Conservation (phyloP, 92 coral and sea anemone genomes). For the Desmophyllum pertusum region DNA sequence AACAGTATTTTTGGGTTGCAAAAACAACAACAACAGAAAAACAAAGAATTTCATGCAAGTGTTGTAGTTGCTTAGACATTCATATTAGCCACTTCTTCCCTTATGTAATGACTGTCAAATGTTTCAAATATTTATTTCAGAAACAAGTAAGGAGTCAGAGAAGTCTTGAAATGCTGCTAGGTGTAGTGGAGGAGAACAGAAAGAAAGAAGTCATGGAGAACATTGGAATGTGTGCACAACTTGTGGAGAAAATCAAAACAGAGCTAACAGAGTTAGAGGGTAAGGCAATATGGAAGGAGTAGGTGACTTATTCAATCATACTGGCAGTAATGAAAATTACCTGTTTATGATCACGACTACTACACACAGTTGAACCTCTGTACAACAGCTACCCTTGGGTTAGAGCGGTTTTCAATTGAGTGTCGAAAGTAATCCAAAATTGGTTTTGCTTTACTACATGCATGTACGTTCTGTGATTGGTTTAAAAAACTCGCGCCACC, state of each 20-base stretch:
- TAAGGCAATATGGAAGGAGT: not conserved
- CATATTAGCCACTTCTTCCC: no score
- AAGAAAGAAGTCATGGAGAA: conserved; percentile 83
- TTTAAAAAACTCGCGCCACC: no score
- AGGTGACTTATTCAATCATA: not conserved
- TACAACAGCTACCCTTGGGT: no score
- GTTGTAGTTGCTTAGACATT: no score
- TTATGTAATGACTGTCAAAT: not conserved
- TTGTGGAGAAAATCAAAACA: conserved; percentile 65
- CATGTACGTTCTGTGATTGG: no score
- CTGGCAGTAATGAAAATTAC: not conserved
- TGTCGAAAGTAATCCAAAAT: no score
- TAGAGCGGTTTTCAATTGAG: no score
- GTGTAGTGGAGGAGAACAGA: conserved; percentile 80
- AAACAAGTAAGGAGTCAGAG: conserved; percentile 81
- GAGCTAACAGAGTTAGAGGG: conserved; percentile 79
- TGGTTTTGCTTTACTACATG: no score
- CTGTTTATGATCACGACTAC: no score
- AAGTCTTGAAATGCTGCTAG: conserved; percentile 80
- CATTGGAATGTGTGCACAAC: conserved; percentile 69
- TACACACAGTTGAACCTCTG: no score
- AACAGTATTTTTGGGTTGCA: not conserved
- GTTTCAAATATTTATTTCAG: conserved; percentile 34
- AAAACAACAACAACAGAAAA: not conserved
- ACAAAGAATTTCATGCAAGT: no score